Percentiles rank a stretch among this genome's conserved stretches.
Conservation (phyloP, 2,797 vertebrate species). For the Natrix natrix region DNA sequence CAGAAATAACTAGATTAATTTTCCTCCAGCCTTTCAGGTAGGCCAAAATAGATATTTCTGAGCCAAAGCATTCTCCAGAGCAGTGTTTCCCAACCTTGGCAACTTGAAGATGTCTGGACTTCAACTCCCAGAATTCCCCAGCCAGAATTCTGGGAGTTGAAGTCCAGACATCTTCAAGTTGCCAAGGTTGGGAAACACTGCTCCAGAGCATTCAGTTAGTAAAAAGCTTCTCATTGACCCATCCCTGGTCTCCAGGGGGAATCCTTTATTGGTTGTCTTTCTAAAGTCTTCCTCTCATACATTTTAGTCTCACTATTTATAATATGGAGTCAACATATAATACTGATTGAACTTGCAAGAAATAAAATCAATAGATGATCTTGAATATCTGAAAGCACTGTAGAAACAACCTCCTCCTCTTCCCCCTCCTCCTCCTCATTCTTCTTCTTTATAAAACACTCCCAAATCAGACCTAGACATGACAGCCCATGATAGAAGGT, state of each 20-base stretch:
- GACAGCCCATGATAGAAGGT: neutral
- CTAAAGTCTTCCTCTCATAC: neutral
- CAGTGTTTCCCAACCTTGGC: too few species aligned
- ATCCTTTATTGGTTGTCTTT: neutral
- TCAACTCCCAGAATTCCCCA: too few species aligned
- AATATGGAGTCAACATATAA: neutral
- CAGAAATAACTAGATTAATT: neutral
- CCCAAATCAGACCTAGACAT: conserved; percentile 3
- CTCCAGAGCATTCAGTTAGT: neutral
- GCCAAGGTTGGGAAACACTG: too few species aligned
- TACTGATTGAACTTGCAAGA: neutral
- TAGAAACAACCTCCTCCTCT: neutral
- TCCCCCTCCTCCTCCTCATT: too few species aligned
- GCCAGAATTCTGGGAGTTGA: too few species aligned
- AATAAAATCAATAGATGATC: neutral
- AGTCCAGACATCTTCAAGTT: too few species aligned
- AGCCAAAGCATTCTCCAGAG: neutral
- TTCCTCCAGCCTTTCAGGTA: neutral
- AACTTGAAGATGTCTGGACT: too few species aligned
- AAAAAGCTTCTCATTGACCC: neutral
- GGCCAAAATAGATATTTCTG: neutral
- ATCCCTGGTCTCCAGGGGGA: neutral
- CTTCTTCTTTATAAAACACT: neutral
- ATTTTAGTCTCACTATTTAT: neutral
- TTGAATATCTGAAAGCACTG: neutral